Base-by-base conservation (phyloP, 2,797 vertebrate genomes). In the Chelidonichthys spinosus region DNA sequence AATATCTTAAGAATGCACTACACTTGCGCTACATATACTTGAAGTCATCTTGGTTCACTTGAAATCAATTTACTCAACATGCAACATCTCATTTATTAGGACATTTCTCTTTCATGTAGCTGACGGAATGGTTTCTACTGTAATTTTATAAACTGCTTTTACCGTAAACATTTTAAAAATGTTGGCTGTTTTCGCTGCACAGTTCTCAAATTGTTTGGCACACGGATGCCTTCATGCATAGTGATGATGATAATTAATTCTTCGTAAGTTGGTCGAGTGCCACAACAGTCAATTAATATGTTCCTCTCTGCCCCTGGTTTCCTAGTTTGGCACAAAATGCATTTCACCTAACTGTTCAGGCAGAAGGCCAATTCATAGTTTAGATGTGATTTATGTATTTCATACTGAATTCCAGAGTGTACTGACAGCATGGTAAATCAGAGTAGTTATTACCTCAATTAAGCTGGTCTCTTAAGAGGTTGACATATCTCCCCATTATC, bases 271-370 rank as follows among this genome's bases (percentile, higher is more conserved):
- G 58, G 50, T 80, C 49, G 35, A 71, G 69, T 70, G 74, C 53
- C 40, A 63, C 70, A 60, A 4, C 36, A 62, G 37, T 61, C 37
- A 66, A 59, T 74, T 59, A 71, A 63, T 68, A 46, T 15, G 40
- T 71, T 61, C 6, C 15, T 65, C 35, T 76, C 46, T 65, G 49
- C 50, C 54, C 47, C 69, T 81, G 65, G 43, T 65, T 69, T 13
- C 49, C 43, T 69, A 47, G 65, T 76, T 83, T 69, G 64, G 42
- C 54, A 52, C 55, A 43, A 40, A 72, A 75, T 65, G 33, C 25
- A 11, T 76, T 73, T 49, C 63, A 74, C 36, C 14, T 18, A 63
- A 49, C 62, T 47, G 43, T 71, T 67, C 39, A 75, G 37, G 37
- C 49, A 53, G 63, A 40, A 62, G 53, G 18, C 53, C 36, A 79